Percentiles rank a stretch among this genome's conserved stretches.
These are phyloP conservation scores for Trissoscelio sp. DNA, from an alignment of 2,888 invertebrate genomes.

Conservation along the genomic window DNA sequence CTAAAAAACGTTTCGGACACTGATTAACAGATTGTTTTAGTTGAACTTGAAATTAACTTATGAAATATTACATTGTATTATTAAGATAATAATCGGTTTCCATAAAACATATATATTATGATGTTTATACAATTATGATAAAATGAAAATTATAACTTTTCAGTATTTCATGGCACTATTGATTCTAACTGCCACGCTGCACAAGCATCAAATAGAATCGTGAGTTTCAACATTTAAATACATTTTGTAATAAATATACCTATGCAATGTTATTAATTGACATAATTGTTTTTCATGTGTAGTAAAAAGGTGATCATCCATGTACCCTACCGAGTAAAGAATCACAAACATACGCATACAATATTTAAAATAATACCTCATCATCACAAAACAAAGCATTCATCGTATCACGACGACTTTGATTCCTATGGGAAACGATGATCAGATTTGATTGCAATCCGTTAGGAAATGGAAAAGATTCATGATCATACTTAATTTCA, in stretches of 20 bases:
- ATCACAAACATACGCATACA: constrained; percentile 89
- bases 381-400: constrained; percentile 80
- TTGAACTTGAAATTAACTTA: too few species aligned
- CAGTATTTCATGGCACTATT: constrained; percentile 38
- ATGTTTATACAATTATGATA: too few species aligned
- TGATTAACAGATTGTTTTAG: too few species aligned
- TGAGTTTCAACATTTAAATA: constrained; percentile 41
- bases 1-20: too few species aligned
- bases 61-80: too few species aligned
- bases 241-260: background rate
- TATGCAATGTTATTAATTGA: too few species aligned
- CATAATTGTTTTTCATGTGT: constrained; percentile 26
- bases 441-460: constrained; percentile 9
- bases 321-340: constrained; percentile 88
- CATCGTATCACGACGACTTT: constrained; percentile 63
- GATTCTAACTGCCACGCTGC: constrained; percentile 29
- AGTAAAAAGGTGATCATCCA: constrained; percentile 88
- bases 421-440: constrained; percentile 59
- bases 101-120: too few species aligned
- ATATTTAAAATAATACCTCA: constrained; percentile 88
- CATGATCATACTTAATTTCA: background rate
- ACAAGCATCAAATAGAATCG: constrained; percentile 43
- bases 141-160: too few species aligned
- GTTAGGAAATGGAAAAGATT: background rate
- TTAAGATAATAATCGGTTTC: too few species aligned